Evolutionary conservation across 2,888 invertebrate genomes (phyloP).

Genomic region (Aplocera efformata): DNA sequence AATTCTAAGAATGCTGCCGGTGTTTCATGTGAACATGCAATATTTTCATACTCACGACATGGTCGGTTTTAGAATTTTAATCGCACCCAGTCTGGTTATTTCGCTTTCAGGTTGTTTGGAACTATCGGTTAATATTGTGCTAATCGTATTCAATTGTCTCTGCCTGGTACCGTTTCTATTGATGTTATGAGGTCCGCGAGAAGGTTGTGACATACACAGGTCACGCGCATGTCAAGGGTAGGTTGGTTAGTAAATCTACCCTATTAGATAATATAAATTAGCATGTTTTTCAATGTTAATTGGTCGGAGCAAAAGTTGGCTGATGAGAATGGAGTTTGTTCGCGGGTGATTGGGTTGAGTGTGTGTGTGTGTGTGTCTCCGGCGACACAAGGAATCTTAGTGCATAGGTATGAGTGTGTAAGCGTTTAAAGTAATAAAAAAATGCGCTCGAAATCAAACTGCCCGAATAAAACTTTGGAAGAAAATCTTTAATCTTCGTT

Average conservation of each 20-base stretch:
- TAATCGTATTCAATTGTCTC: conserved; percentile 6
- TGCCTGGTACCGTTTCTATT: conserved; percentile 16
- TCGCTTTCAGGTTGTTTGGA: conserved; percentile 8
- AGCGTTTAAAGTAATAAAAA: no score
- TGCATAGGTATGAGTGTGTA: no score
- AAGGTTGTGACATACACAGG: no score
- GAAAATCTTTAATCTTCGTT: not conserved
- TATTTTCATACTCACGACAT: conserved; percentile 35
- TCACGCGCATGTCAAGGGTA: no score
- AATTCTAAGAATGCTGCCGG: not conserved
- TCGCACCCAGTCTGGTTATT: conserved; percentile 22
- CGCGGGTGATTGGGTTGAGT: no score
- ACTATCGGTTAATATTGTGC: not conserved
- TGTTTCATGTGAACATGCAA: conserved; percentile 36
- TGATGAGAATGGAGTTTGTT: no score
- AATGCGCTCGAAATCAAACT: not conserved
- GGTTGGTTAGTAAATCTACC: no score
- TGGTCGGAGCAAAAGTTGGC: no score
- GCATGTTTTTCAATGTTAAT: no score
- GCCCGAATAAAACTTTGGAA: not conserved
- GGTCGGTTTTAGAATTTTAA: conserved; percentile 60
- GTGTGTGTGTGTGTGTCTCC: no score
- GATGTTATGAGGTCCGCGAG: not conserved
- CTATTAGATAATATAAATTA: no score
- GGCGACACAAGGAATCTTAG: no score